Evolutionary conservation across 2,113 vertebrate genomes (phyloP).

Genomic region (Pygathrix nemaeus): DNA sequence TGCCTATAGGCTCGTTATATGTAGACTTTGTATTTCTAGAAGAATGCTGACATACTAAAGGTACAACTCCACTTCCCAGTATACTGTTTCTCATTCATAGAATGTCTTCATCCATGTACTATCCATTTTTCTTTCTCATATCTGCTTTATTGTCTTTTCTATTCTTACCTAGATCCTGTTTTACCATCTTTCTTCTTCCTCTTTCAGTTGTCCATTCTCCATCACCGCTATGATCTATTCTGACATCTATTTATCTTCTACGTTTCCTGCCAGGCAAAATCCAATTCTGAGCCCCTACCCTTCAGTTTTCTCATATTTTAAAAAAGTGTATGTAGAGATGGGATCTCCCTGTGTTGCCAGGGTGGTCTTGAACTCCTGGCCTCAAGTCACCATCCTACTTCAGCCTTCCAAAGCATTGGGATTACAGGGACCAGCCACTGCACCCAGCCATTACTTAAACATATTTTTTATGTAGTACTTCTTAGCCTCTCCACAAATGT

Average conservation of each 20-base stretch:
- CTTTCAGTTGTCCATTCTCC: neutral
- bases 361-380: too few species aligned
- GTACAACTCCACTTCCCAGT: neutral
- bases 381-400: too few species aligned
- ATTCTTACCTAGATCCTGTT: neutral
- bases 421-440: too few species aligned
- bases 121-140: neutral
- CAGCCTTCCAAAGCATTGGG: too few species aligned
- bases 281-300: neutral
- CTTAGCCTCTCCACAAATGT: neutral
- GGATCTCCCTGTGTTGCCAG: too few species aligned
- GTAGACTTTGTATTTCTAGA: neutral
- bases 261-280: neutral
- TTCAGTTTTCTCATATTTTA: neutral
- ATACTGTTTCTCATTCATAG: fast-evolving
- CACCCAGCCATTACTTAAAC: too few species aligned
- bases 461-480: neutral
- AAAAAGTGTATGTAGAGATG: too few species aligned
- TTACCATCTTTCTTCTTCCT: neutral
- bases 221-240: neutral
- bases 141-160: neutral
- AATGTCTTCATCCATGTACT: fast-evolving
- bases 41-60: neutral
- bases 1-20: neutral
- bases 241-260: neutral